Base-by-base conservation (phyloP, 35 echinoderm and acorn worm species). In the Anneissia japonica region DNA sequence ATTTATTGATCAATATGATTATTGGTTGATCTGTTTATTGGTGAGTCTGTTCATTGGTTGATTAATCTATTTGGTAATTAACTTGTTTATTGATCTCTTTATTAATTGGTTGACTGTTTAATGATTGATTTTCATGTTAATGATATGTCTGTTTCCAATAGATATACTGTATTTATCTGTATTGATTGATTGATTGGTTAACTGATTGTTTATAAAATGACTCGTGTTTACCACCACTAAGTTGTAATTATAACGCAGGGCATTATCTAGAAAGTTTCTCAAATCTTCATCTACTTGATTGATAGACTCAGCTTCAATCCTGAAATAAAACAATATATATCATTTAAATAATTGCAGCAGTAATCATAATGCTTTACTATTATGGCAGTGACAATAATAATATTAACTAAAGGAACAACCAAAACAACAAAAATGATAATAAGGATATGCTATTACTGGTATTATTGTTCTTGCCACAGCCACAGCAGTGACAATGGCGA, bases 201-300 rank as follows among this genome's bases (percentile, higher is more conserved):
- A 75, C 32, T 34, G 32, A 80, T 77, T 13, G 10, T 19, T 77
- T 32, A 19, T 32, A 16, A 77, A 77, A 77, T 35, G 12, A 13
- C 9, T 29, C 0, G 0, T 51, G 77, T 88, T 93, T 38, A 99
- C 96, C 84, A 99, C 90, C 0, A 99, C 92, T 17, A 99, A 83
- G 30, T 99, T 94, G 12, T 81, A 36, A 84, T 99, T 93, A 80
- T 92, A 89, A 11, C 79, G 11, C 3, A 93, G 79, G 14, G 94
- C 86, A 35, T 74, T 83, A 32, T 90, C 41, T 21, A 99, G 39
- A 83, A 94, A 91, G 23, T 81, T 28, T 34, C 83, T 43, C 30
- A 99, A 80, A 35, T 91, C 89, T 30, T 93, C 79, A 75, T 99
- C 96, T n/a, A 99, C 43, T 40, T 99, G 96, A 46, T 99, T 99